Evolutionary conservation across 2,888 invertebrate species (phyloP), one percentile per base, ranked within the genome.

Genomic region (Tipula lateralis): DNA sequence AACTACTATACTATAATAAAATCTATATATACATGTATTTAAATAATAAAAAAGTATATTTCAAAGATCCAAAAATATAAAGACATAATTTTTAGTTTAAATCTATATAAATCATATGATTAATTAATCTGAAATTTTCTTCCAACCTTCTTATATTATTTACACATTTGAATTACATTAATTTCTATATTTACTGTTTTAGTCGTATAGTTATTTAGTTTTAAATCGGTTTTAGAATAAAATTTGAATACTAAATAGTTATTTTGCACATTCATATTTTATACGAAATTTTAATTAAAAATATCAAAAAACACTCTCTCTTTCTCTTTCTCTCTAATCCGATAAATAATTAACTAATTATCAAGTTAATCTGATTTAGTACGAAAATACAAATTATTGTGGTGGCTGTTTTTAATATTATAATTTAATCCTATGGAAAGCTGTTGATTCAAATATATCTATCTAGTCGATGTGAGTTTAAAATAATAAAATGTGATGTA

Each of bases 41-140:
- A 12, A 83, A 83, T 29, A 83, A 81, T 81, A 81, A 24, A 83
- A 30, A 83, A 30, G n/a, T 34, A 83, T 24, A 83, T 83, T 83
- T 83, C 34, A 34, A 24, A 66, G 24, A 66, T 24, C 24, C 66
- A 66, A 66, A 66, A 19, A 7, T 9, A 66, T 12, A 66, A 34
- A 16, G 32, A 83, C 13, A 30, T 16, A 83, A 83, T 1, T 32
- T 32, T 32, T 32, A 81, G 30, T 30, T 32, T 32, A 29, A 83
- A 16, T 0, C 13, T 66, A 66, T 19, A 66, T 44, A 66, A 66
- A 66, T 16, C n/a, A 19, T 39, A 39, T 66, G 19, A 44, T n/a
- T n/a, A 24, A 12, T n/a, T 66, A 66, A 66, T 66, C 66, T 24
- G 24, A 66, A n/a, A 66, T 66, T 66, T 24, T 9, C 24, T 66